Conservation (phyloP, 2,113 vertebrate genomes). For the Marmota monax region DNA sequence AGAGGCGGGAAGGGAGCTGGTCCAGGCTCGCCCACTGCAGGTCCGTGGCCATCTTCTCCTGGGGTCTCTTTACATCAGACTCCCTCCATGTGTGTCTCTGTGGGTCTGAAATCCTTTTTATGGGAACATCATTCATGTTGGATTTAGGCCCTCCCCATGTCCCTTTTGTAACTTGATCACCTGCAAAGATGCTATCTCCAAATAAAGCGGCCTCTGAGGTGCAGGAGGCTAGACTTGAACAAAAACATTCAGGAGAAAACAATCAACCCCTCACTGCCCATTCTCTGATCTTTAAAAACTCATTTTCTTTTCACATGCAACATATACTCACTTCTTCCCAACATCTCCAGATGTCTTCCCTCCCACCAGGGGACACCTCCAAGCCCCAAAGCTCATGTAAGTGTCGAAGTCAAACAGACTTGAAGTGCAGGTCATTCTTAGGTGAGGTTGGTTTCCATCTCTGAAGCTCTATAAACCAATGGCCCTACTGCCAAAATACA, state of each 20-base stretch:
- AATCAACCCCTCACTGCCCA: too few relatives aligned
- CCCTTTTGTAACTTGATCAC: background rate
- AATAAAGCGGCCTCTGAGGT: too few relatives aligned
- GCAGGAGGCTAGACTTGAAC: background rate
- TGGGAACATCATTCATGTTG: too few relatives aligned
- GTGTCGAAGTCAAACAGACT: background rate
- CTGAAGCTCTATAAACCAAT: background rate
- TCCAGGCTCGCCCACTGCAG: too few relatives aligned
- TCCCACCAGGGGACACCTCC: accelerated
- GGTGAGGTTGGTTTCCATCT: background rate
- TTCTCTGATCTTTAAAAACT: background rate
- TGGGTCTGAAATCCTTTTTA: background rate
- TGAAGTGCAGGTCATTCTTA: accelerated
- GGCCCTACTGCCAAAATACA: background rate
- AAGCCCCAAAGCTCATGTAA: background rate
- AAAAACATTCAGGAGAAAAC: background rate
- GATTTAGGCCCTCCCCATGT: too few relatives aligned
- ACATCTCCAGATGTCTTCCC: background rate
- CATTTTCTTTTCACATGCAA: background rate
- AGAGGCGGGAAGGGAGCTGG: background rate
- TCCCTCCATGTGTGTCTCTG: background rate
- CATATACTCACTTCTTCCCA: background rate
- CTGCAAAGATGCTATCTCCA: background rate
- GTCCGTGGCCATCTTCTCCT: accelerated
- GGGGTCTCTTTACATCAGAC: background rate